Percentiles rank a stretch among this genome's conserved stretches.
Evolutionary conservation across 1,140 invertebrate species (phyloP).

Genomic region (Drosophila tristis): DNA sequence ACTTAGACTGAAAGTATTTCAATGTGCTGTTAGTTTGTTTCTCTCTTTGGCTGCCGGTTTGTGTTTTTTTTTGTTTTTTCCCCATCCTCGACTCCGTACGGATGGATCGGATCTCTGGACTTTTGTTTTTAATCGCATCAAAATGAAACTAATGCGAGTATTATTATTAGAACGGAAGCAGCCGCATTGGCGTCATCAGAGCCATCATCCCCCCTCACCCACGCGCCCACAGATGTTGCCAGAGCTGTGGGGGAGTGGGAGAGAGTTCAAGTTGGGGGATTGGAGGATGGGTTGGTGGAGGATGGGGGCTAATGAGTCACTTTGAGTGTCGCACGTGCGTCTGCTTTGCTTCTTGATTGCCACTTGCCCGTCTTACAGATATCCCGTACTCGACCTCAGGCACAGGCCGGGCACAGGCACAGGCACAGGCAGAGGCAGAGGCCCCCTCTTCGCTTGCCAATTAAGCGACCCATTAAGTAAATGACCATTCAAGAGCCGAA

Average conservation of each 20-base stretch:
- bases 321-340: constrained; percentile 77
- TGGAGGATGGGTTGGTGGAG: constrained; percentile 21
- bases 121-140: constrained; percentile 70
- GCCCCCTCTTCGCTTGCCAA: constrained; percentile 32
- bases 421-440: too few relatives aligned
- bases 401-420: background rate
- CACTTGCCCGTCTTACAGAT: constrained; percentile 51
- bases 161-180: constrained; percentile 74
- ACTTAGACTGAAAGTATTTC: constrained; percentile 64
- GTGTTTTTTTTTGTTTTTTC: constrained; percentile 6
- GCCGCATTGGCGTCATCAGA: constrained; percentile 20
- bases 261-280: background rate
- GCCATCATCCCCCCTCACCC: background rate
- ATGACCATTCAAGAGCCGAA: constrained; percentile 62
- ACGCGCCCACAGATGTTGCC: constrained; percentile 37
- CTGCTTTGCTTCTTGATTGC: constrained; percentile 43
- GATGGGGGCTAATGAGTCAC: constrained; percentile 68
- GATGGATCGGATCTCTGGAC: constrained; percentile 26
- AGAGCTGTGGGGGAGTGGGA: constrained; percentile 5
- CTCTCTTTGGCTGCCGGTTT: constrained; percentile 1
- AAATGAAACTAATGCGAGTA: constrained; percentile 75
- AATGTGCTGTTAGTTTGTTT: constrained; percentile 52
- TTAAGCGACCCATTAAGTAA: constrained; percentile 66
- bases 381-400: background rate
- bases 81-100: background rate